A percentile compares a stretch with the other conserved stretches of the same genome.
These are phyloP conservation scores for Potamilus streckersoni DNA, from an alignment of 1,140 invertebrate genomes.

Conservation along the genomic window DNA sequence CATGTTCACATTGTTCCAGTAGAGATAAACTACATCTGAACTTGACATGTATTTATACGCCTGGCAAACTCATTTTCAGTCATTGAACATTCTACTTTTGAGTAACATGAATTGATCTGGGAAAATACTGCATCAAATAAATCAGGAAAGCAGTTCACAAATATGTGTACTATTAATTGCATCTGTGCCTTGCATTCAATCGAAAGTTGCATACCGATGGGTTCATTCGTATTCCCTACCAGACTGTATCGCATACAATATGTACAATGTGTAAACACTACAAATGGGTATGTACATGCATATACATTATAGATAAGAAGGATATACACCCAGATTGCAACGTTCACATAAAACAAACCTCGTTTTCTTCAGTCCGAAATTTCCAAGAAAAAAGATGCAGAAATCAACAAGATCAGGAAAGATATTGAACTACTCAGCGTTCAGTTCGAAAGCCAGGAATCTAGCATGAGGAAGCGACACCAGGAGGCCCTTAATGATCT, in stretches of 20 bases:
- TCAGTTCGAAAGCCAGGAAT: constrained; percentile 59
- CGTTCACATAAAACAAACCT: not conserved
- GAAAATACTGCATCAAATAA: not conserved
- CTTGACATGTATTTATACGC: too few species aligned
- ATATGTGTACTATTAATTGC: not conserved
- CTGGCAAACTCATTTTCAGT: too few species aligned
- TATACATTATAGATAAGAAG: too few species aligned
- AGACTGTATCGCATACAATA: not conserved
- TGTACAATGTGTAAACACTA: too few species aligned
- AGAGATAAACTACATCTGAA: too few species aligned
- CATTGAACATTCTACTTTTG: too few species aligned
- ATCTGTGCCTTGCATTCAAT: not conserved
- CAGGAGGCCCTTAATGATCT: constrained; percentile 65
- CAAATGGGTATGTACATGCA: too few species aligned
- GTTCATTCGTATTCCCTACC: not conserved
- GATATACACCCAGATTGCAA: not conserved
- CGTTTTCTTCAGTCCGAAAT: constrained; percentile 56
- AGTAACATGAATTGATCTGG: too few species aligned
- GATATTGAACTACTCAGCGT: constrained; percentile 62
- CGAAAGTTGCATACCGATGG: not conserved
- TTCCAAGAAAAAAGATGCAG: constrained; percentile 61
- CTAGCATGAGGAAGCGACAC: constrained; percentile 63
- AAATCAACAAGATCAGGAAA: constrained; percentile 64
- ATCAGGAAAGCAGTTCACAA: not conserved
- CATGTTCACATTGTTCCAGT: too few species aligned